A percentile compares a stretch with the other conserved stretches of the same genome.
These are phyloP conservation scores for Hypanus sabinus DNA, from an alignment of 2,113 vertebrate genomes.

Conservation along the genomic window DNA sequence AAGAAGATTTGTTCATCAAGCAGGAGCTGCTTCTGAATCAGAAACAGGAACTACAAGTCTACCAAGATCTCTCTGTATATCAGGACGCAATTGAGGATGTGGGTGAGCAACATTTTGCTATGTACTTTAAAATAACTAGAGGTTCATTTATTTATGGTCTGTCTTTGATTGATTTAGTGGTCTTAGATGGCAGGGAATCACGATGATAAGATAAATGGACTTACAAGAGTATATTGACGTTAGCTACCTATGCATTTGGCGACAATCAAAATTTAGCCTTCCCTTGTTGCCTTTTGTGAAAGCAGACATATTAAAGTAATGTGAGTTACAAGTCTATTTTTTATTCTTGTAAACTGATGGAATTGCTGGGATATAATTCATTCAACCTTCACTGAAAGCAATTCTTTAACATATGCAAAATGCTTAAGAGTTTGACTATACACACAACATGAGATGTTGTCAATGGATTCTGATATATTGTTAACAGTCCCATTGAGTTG, in stretches of 20 bases:
- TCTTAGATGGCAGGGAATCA: not conserved
- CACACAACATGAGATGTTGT: too few relatives aligned
- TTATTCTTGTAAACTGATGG: too few relatives aligned
- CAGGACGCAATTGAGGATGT: constrained; percentile 85
- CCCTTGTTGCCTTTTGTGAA: not conserved
- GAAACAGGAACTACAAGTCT: constrained; percentile 79
- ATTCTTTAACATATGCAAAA: too few relatives aligned
- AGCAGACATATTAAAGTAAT: not conserved
- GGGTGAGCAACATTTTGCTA: constrained; percentile 60
- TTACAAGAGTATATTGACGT: not conserved
- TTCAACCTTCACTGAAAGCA: too few relatives aligned
- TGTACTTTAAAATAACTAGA: not conserved
- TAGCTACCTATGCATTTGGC: not conserved
- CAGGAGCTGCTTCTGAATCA: constrained; percentile 47
- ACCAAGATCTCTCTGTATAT: constrained; percentile 86
- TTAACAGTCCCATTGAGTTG: too few relatives aligned
- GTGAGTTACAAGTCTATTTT: not conserved
- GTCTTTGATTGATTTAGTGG: not conserved
- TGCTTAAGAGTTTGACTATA: too few relatives aligned
- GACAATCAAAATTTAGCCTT: not conserved
- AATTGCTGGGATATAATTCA: too few relatives aligned
- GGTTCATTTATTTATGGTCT: not conserved
- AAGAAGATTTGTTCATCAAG: constrained; percentile 83
- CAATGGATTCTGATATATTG: too few relatives aligned
- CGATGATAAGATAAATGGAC: not conserved